These are phyloP conservation scores for Trachemys scripta DNA, from an alignment of 2,113 vertebrate species.

Conservation along the genomic window DNA sequence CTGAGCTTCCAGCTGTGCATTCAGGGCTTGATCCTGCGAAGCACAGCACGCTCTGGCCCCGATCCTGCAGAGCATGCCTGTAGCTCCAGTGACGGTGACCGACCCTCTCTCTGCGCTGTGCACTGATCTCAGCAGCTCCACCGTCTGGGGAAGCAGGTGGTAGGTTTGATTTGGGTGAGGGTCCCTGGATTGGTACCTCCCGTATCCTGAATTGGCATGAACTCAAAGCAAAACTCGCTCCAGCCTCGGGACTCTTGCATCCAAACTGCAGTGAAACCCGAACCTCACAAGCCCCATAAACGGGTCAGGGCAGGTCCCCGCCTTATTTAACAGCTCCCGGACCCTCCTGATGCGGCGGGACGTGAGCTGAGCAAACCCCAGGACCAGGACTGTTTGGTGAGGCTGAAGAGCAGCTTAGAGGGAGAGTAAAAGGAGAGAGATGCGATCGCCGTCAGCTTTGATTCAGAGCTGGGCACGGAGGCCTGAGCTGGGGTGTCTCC, in stretches of 20 bases:
- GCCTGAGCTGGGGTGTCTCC: not conserved
- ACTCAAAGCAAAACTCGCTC: not conserved
- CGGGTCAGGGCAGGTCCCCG: too few relatives aligned
- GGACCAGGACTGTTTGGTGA: not conserved
- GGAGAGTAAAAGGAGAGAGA: not conserved
- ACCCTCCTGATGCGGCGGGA: not conserved
- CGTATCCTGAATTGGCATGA: not conserved
- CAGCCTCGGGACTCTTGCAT: not conserved
- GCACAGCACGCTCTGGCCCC: not conserved
- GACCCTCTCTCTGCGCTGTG: not conserved
- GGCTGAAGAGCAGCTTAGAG: not conserved
- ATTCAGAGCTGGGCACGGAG: not conserved
- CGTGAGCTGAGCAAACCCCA: not conserved
- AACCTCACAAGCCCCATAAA: not conserved
- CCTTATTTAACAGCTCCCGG: not conserved
- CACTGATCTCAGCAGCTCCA: not conserved
- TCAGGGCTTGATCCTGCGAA: not conserved
- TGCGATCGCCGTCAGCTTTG: not conserved
- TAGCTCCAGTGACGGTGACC: not conserved
- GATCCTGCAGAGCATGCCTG: not conserved
- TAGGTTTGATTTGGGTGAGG: not conserved
- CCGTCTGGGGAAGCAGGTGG: not conserved
- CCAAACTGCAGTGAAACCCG: not conserved
- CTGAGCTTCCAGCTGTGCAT: not conserved
- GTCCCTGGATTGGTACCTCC: not conserved